Evolutionary conservation across 2,797 vertebrate species (phyloP).

Genomic region (Crossoptilon crossoptilon): DNA sequence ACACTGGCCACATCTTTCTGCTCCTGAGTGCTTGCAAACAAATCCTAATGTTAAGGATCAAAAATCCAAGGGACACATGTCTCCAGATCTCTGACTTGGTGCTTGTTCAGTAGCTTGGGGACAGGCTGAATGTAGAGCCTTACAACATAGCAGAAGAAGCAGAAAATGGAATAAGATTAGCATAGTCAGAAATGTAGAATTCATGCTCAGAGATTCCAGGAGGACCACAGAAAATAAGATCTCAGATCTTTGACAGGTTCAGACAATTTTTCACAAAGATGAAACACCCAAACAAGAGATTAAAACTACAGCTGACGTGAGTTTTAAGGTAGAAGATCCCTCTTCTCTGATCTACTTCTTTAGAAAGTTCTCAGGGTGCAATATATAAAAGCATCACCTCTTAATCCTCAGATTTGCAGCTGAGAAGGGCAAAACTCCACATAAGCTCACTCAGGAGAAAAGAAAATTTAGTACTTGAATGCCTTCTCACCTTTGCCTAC

Average conservation of each 20-base stretch:
- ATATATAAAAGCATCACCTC: neutral
- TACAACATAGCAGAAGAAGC: neutral
- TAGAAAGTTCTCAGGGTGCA: neutral
- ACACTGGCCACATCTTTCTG: neutral
- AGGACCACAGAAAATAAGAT: neutral
- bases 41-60: neutral
- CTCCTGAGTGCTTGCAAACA: neutral
- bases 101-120: neutral
- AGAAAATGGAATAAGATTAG: neutral
- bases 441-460: constrained; percentile 6
- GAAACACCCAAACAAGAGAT: constrained; percentile 13
- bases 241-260: constrained; percentile 1
- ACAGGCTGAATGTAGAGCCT: neutral
- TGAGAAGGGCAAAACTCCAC: constrained; percentile 27
- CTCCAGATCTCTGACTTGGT: neutral
- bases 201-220: neutral
- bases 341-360: constrained; percentile 2
- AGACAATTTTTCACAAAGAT: neutral
- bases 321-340: neutral
- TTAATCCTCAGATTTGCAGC: constrained; percentile 10
- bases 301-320: neutral
- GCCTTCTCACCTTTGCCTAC: neutral
- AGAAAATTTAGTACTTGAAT: neutral
- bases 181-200: constrained; percentile 4
- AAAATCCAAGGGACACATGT: neutral